These are phyloP conservation scores for Drosophila atripex DNA, from an alignment of 2,888 invertebrate genomes.

Conservation along the genomic window DNA sequence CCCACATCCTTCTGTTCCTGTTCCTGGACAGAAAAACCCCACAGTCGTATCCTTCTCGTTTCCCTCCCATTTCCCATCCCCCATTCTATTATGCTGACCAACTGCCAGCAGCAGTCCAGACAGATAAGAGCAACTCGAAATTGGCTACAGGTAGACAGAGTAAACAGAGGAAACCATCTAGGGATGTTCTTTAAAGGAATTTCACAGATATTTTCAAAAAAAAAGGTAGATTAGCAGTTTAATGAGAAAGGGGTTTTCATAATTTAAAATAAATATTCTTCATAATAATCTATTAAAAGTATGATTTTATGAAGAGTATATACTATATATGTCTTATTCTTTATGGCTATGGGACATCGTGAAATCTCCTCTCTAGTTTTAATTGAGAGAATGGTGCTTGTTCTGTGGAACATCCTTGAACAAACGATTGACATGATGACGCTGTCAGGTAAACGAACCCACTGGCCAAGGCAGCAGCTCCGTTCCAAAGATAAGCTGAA, in stretches of 20 bases:
- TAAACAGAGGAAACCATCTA: slow-evolving; percentile 38
- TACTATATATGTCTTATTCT: too few relatives aligned
- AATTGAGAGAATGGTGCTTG: neutral
- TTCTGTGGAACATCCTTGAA: slow-evolving; percentile 27
- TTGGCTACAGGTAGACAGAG: slow-evolving; percentile 71
- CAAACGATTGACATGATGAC: slow-evolving; percentile 32
- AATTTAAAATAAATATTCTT: too few relatives aligned
- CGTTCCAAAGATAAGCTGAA: slow-evolving; percentile 67
- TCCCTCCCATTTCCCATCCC: neutral
- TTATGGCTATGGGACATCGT: neutral
- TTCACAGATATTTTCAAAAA: slow-evolving; percentile 1
- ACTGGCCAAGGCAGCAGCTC: slow-evolving; percentile 27
- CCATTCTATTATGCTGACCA: slow-evolving; percentile 59
- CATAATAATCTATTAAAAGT: neutral
- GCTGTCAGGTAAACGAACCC: slow-evolving; percentile 61
- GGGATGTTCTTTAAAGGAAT: slow-evolving; percentile 29
- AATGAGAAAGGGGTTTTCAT: neutral
- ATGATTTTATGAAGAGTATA: neutral
- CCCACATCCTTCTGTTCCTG: neutral
- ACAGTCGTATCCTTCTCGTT: neutral
- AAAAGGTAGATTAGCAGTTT: too few relatives aligned
- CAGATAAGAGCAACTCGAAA: slow-evolving; percentile 55
- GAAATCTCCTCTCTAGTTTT: neutral
- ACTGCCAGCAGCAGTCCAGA: slow-evolving; percentile 65
- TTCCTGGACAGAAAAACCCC: too few relatives aligned